Base-by-base conservation (phyloP, 2,888 invertebrate species). In the Drosophila conformis region DNA sequence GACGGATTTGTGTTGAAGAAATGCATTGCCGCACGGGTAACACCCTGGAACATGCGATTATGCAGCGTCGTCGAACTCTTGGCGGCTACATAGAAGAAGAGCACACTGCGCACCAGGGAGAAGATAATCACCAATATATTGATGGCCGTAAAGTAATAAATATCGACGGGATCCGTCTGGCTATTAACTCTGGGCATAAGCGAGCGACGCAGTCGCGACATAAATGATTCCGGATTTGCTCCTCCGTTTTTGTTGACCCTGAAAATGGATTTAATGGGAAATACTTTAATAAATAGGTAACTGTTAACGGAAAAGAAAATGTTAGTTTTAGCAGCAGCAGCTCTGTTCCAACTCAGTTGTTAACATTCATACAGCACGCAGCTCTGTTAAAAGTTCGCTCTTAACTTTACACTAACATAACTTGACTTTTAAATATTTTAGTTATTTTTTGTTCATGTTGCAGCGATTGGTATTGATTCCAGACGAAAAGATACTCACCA, bases 1-100 rank as follows among this genome's bases (percentile, higher is more conserved):
- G 96, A 96, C 0, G 97, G 96, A 93, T 98, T 98, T 2, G 95
- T 95, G 91, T 98, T 97, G 93, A 98, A 98, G 94, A 98, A 98
- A 46, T 95, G 94, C 95, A 98, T 97, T 0, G 96, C 95, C 0
- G 97, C 96, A 42, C 96, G 94, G 3, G 97, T 96, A 25, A 98
- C 95, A 31, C 96, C 94, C 21, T 94, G 92, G 93, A 98, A 98
- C 98, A 98, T 98, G 13, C 93, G 94, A 92, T 97, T 96, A 93
- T 98, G 98, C 0, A 98, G 94, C 7, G 94, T 94, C 2, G 95
- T 95, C 0, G 98, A 97, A 1, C 97, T 96, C 46, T 94, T 94
- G 95, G 97, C 96, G 89, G 93, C 94, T 93, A 95, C 86, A 59
- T 92, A 91, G 81, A 95, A 95, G 90, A 95, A 95, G 2, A 93